These are phyloP conservation scores for Tetragonisca angustula DNA, from an alignment of 2,888 invertebrate species.

Conservation along the genomic window DNA sequence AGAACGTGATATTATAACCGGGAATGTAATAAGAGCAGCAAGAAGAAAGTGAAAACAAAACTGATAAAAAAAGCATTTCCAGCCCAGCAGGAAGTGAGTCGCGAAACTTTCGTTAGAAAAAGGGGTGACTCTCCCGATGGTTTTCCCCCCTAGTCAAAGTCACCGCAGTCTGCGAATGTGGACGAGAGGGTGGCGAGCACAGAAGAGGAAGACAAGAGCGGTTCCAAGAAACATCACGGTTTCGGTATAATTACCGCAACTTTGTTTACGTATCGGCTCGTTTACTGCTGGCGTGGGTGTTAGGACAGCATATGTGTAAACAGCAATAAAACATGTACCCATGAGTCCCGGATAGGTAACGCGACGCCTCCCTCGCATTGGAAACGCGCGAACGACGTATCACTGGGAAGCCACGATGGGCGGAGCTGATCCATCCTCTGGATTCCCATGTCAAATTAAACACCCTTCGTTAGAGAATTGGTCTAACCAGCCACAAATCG, in stretches of 20 bases:
- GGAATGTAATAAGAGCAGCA: background rate
- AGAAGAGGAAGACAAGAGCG: constrained; percentile 58
- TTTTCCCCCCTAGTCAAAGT: constrained; percentile 22
- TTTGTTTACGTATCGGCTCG: constrained; percentile 77
- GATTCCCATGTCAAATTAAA: constrained; percentile 68
- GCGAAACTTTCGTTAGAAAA: background rate
- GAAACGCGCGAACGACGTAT: constrained; percentile 64
- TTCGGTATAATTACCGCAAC: constrained; percentile 79
- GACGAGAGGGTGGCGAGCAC: constrained; percentile 16
- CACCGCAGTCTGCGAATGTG: constrained; percentile 1
- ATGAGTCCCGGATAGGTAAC: constrained; percentile 71
- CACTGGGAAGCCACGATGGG: constrained; percentile 68
- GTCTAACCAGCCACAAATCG: constrained; percentile 44
- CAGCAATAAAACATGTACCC: constrained; percentile 80
- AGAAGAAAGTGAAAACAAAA: background rate
- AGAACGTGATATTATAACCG: background rate
- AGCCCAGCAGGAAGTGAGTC: background rate
- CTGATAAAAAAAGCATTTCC: background rate
- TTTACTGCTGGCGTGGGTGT: constrained; percentile 79
- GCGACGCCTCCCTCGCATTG: constrained; percentile 60
- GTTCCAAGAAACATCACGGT: constrained; percentile 67
- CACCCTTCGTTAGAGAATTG: constrained; percentile 73
- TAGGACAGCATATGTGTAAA: constrained; percentile 80
- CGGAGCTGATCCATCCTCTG: constrained; percentile 70
- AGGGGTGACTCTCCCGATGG: background rate